These are phyloP conservation scores for Habroteleia sp. DNA, from an alignment of 2,888 invertebrate genomes.

Conservation along the genomic window DNA sequence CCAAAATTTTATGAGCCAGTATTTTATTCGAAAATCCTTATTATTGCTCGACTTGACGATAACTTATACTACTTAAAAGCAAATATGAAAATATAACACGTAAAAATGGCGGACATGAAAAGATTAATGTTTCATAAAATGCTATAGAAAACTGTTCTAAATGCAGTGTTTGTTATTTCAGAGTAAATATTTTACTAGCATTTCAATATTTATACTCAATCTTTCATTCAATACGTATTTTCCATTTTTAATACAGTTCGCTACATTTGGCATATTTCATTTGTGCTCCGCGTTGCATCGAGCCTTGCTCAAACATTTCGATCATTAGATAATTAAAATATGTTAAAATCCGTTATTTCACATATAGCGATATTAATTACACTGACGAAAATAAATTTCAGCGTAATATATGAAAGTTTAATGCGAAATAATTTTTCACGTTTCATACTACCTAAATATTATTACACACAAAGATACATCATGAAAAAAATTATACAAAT, in stretches of 20 bases:
- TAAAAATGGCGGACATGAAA: constrained; percentile 23
- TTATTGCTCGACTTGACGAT: constrained; percentile 30
- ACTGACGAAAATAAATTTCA: too few species aligned
- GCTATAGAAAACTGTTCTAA: constrained; percentile 1
- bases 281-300: too few species aligned
- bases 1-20: constrained; percentile 17
- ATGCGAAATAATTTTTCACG: too few species aligned
- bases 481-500: too few species aligned
- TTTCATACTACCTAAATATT: too few species aligned
- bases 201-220: constrained; percentile 7
- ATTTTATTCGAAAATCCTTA: constrained; percentile 33
- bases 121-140: constrained; percentile 19
- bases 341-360: too few species aligned
- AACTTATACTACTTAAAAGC: constrained; percentile 28
- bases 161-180: constrained; percentile 14
- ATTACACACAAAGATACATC: too few species aligned
- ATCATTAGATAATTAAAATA: too few species aligned
- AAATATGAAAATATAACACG: constrained; percentile 11
- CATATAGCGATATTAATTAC: too few species aligned
- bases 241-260: not conserved
- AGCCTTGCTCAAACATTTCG: too few species aligned
- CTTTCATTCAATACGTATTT: not conserved
- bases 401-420: too few species aligned
- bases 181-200: constrained; percentile 17
- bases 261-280: not conserved